Evolutionary conservation across 2,888 invertebrate species (phyloP).

Genomic region (Azorinus chamasolen): DNA sequence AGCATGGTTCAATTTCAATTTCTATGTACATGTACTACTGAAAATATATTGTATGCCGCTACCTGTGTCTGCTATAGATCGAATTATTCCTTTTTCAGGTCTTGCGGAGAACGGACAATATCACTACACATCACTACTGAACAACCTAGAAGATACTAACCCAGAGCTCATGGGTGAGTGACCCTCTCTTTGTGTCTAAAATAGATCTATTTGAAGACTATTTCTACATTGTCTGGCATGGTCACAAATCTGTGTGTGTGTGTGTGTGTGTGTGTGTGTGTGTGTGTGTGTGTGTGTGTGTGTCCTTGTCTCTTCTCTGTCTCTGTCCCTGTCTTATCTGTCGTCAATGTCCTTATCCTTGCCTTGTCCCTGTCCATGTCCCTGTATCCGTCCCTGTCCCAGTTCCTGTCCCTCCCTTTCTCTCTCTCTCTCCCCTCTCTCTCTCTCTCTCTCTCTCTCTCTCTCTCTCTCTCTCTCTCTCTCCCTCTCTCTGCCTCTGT

Average conservation of each 20-base stretch:
- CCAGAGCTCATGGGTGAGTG: conserved; percentile 76
- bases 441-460: background rate
- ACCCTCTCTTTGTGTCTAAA: too few relatives aligned
- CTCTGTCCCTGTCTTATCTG: too few relatives aligned
- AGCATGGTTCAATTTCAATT: too few relatives aligned
- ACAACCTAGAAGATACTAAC: conserved; percentile 76
- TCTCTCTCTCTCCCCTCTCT: background rate
- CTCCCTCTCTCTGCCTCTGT: background rate
- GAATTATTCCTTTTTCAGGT: conserved; percentile 68
- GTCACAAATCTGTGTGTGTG: background rate
- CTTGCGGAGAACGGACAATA: conserved; percentile 68
- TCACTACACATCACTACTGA: conserved; percentile 76
- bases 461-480: background rate
- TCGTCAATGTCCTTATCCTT: too few relatives aligned
- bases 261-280: too few relatives aligned
- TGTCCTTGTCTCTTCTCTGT: too few relatives aligned
- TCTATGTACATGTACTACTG: too few relatives aligned
- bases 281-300: too few relatives aligned
- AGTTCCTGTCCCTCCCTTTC: background rate
- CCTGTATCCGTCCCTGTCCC: background rate
- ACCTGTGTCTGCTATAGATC: too few relatives aligned
- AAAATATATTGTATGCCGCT: too few relatives aligned
- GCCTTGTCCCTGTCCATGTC: background rate
- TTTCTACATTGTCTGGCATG: background rate
- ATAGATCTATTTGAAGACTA: too few relatives aligned